These are phyloP conservation scores for Fopius arisanus DNA, from an alignment of 1,140 invertebrate genomes.

Conservation along the genomic window DNA sequence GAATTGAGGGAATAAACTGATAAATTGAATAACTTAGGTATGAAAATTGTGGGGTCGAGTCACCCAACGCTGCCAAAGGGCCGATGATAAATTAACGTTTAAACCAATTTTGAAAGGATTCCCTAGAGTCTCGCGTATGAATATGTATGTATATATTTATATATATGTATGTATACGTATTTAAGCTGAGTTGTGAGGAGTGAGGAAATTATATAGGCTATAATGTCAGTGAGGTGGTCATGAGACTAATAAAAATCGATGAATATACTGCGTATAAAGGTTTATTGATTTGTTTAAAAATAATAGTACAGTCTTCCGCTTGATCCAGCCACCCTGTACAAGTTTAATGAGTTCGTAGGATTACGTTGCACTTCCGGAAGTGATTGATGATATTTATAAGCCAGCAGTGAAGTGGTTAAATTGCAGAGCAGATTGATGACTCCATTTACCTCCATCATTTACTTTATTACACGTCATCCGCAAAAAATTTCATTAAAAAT, in stretches of 20 bases:
- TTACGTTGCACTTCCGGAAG: not conserved
- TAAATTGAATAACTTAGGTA: not conserved
- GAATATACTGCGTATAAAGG: constrained; percentile 45
- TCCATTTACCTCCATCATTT: not conserved
- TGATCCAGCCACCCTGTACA: not conserved
- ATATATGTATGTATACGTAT: constrained; percentile 44
- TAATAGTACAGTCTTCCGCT: not conserved
- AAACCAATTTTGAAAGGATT: constrained; percentile 17
- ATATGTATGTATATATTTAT: constrained; percentile 39
- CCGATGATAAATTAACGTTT: constrained; percentile 41
- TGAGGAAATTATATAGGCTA: constrained; percentile 26
- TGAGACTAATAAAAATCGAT: constrained; percentile 49
- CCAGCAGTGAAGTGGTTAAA: too few relatives aligned
- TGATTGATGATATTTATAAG: too few relatives aligned
- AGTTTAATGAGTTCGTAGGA: too few relatives aligned
- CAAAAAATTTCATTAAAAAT: too few relatives aligned
- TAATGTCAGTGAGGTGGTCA: constrained; percentile 44
- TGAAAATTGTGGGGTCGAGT: not conserved
- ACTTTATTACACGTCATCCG: too few relatives aligned
- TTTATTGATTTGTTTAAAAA: constrained; percentile 49
- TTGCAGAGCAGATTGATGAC: too few relatives aligned
- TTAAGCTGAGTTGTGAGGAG: constrained; percentile 33
- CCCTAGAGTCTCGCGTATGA: constrained; percentile 23
- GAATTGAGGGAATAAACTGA: not conserved
- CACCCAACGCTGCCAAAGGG: constrained; percentile 53